phyloP scores from a whole-genome alignment of 2,888 invertebrate species.

The Arenicola marina region DNA sequence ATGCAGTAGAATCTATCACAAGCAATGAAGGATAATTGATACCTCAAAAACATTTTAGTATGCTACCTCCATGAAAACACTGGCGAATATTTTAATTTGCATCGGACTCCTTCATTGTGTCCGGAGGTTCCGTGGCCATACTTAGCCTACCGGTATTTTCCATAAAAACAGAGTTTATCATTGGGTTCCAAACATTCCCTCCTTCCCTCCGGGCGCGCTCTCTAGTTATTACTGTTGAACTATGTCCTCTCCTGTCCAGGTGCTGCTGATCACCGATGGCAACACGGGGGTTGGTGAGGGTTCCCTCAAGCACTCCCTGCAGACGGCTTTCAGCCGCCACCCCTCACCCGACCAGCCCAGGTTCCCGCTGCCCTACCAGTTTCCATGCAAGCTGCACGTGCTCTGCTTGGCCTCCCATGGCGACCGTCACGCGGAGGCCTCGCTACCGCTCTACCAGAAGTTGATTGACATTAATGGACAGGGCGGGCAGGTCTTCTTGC shows the following conservation, averaged over 20 bases:
- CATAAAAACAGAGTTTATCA: too few relatives aligned
- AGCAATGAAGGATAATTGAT: too few relatives aligned
- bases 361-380: conserved; percentile 78
- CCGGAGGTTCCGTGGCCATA: too few relatives aligned
- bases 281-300: conserved; percentile 72
- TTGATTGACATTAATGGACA: conserved; percentile 75
- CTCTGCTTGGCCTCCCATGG: conserved; percentile 59
- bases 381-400: conserved; percentile 76
- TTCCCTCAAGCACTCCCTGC: conserved; percentile 68
- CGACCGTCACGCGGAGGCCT: conserved; percentile 61
- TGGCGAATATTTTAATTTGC: too few relatives aligned
- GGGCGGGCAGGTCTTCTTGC: conserved; percentile 56
- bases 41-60: too few relatives aligned
- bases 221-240: too few relatives aligned
- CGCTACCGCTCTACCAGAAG: conserved; percentile 77
- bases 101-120: too few relatives aligned
- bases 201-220: too few relatives aligned
- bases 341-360: conserved; percentile 47
- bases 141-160: too few relatives aligned
- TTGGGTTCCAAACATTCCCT: too few relatives aligned
- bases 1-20: too few relatives aligned
- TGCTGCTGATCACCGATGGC: conserved; percentile 78
- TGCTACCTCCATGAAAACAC: too few relatives aligned
- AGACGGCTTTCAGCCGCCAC: conserved; percentile 39
- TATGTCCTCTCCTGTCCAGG: conserved; percentile 56